phyloP scores from a whole-genome alignment of 2,797 vertebrate genomes.

The Aselliscus stoliczkanus region DNA sequence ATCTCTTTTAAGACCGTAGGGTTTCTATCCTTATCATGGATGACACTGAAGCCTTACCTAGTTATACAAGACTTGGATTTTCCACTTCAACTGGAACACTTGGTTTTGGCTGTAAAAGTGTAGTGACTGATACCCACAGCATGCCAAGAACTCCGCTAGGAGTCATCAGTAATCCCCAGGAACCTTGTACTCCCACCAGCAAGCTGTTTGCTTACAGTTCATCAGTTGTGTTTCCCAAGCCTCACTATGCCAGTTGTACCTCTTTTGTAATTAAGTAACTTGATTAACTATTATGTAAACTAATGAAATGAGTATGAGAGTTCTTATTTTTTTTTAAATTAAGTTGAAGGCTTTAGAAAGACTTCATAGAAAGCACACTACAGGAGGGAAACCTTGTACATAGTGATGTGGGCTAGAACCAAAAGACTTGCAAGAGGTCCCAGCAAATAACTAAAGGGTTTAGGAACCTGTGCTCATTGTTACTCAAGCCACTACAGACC shows the following conservation, averaged over 20 bases:
- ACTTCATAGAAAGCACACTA: neutral
- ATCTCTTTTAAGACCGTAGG: neutral
- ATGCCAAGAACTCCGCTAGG: neutral
- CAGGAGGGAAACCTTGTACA: neutral
- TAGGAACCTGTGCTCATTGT: neutral
- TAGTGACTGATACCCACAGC: neutral
- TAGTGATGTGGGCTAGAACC: neutral
- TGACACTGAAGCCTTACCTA: neutral
- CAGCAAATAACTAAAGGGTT: neutral
- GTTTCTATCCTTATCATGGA: neutral
- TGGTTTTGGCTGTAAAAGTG: neutral
- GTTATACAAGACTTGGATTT: neutral
- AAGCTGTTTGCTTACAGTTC: neutral
- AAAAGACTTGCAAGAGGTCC: neutral
- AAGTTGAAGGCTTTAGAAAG: neutral
- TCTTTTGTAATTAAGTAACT: neutral
- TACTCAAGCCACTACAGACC: neutral
- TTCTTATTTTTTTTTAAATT: neutral
- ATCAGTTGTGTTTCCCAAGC: neutral
- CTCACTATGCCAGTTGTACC: neutral
- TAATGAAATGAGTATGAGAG: neutral
- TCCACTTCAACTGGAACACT: neutral
- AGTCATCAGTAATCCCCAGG: neutral
- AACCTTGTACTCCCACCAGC: neutral
- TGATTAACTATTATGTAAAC: neutral